Base-by-base conservation (phyloP, 2,888 invertebrate genomes). In the Chromoteleia sp. region DNA sequence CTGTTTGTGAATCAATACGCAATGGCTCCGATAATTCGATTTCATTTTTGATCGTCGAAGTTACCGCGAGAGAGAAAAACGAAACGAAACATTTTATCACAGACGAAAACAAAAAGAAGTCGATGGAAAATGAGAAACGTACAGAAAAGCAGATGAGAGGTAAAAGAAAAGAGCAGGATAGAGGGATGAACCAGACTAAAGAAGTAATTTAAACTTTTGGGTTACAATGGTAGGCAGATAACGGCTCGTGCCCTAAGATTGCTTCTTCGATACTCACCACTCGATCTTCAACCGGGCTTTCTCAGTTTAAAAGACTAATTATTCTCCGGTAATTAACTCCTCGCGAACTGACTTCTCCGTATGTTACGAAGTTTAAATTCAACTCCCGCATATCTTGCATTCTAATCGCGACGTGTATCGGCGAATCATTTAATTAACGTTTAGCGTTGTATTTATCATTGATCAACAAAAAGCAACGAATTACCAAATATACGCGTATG, bases 171-270 rank as follows among this genome's bases (percentile, higher is more conserved):
- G 54, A 73, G 68, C 58, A 61, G 52, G 59, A 56, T 33, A 74
- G 73, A 76, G 74, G 75, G 77, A 78, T 74, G 73, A 84, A 85
- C 81, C 84, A 82, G 81, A 82, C 82, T 76, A 81, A 68, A 85
- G 85, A 85, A 87, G 86, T 87, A 88, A 89, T 89, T 88, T 86
- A 86, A 87, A 87, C 86, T 85, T 87, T 85, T 71, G 58, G 59
- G 67, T 75, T 79, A 78, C 74, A 81, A 78, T 77, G 85, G 82
- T 81, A 77, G 82, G 81, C 77, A 82, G 75, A 81, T 78, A 74
- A 71, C 71, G 76, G 59, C 77, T 67, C 45, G 70, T 56, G 68
- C 48, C 81, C 81, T 83, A 75, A 81, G 86, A 85, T 86, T 83
- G 84, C 86, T 86, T 85, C 86, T 85, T 84, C 85, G 86, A 86